phyloP scores from a whole-genome alignment of 2,797 vertebrate genomes.

The Sebastes alutus region DNA sequence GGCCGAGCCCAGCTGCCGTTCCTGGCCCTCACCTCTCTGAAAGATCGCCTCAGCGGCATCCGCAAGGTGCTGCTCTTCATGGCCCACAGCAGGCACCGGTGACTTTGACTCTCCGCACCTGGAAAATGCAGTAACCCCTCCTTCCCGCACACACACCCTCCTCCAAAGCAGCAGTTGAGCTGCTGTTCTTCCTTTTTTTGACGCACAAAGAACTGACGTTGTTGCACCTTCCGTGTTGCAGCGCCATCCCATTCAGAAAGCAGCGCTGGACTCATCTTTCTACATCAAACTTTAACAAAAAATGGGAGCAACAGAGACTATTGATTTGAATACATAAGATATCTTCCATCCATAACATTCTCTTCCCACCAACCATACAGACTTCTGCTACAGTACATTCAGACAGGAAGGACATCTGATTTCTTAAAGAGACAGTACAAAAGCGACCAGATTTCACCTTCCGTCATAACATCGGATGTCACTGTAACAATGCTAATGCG shows the following conservation, averaged over 20 bases:
- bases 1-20: conserved; percentile 91
- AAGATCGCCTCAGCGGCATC: conserved; percentile 89
- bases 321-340: not conserved
- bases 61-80: conserved; percentile 90
- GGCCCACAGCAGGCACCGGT: conserved; percentile 86
- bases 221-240: not conserved
- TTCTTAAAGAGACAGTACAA: not conserved
- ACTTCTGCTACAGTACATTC: not conserved
- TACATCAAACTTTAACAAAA: not conserved
- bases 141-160: not conserved
- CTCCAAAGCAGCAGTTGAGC: conserved; percentile 40
- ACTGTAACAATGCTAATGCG: not conserved
- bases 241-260: not conserved
- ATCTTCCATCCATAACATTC: not conserved
- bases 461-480: not conserved
- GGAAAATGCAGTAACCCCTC: not conserved
- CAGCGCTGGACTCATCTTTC: not conserved
- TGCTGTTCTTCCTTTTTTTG: conserved; percentile 27
- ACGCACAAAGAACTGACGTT: conserved; percentile 42
- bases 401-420: not conserved
- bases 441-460: not conserved
- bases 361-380: not conserved
- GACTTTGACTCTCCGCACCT: conserved; percentile 35
- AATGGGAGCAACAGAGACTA: not conserved
- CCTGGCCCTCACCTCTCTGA: conserved; percentile 89